Evolutionary conservation across 2,888 invertebrate species (phyloP).

Genomic region (Cryptocephalus moraei): DNA sequence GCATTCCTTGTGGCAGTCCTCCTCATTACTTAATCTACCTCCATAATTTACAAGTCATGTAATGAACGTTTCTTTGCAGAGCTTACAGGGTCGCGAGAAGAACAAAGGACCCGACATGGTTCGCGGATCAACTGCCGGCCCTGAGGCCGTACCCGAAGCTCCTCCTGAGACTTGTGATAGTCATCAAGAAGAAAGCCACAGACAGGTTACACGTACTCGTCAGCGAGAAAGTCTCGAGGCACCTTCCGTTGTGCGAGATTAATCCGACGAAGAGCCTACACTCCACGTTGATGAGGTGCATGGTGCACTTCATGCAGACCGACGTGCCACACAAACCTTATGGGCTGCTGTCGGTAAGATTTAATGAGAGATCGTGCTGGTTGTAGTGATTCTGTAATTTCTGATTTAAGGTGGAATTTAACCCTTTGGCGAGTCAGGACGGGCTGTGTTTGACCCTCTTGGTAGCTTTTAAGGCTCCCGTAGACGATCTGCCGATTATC

Average conservation of each 20-base stretch:
- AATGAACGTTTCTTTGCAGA: conserved; percentile 15
- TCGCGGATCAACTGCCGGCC: conserved; percentile 61
- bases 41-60: no score
- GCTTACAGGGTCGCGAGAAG: conserved; percentile 21
- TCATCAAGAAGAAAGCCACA: conserved; percentile 69
- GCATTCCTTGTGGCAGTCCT: no score
- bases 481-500: conserved; percentile 78
- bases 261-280: conserved; percentile 79
- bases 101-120: conserved; percentile 47
- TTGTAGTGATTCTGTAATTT: no score
- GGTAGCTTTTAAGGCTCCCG: conserved; percentile 71
- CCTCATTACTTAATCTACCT: no score
- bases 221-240: conserved; percentile 73
- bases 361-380: not conserved
- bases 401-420: conserved; percentile 50
- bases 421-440: conserved; percentile 49
- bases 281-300: conserved; percentile 77
- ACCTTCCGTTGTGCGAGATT: conserved; percentile 81
- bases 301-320: conserved; percentile 85
- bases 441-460: conserved; percentile 74
- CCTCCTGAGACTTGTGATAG: conserved; percentile 66
- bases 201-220: conserved; percentile 77
- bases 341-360: conserved; percentile 56
- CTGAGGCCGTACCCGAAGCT: conserved; percentile 60
- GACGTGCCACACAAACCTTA: conserved; percentile 78